Evolutionary conservation across 2,797 vertebrate genomes (phyloP), one percentile per base, ranked within the genome.

Genomic region (Triplophysa bombifrons): DNA sequence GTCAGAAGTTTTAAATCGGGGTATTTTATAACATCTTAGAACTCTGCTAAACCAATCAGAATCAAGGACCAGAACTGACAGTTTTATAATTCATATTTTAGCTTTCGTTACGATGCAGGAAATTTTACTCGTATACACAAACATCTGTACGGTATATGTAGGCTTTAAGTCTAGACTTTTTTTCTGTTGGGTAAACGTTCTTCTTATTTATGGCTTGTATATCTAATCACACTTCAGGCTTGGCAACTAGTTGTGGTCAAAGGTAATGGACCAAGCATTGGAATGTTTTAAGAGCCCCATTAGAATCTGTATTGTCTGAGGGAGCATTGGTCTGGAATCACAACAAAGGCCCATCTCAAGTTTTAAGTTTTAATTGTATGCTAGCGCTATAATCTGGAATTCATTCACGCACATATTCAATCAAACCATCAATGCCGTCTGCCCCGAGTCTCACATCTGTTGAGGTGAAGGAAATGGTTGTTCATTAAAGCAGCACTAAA

Each of bases 381-480:
- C 46, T 64, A 64, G 44, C 20, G 27, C 60, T 73, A n/a, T 60
- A 30, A 27, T 60, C 44, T 34, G 46, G 58, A 63, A 64, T 22
- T 1, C 25, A 63, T 51, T 11, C 27, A 38, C 30, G 13, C 27
- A 51, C 74, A 14, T 10, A 17, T 53, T 76, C 30, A 66, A 17
- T 76, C 51, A 67, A 66, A 75, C 9, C 63, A 53, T 38, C 46
- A 6, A 20, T 68, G 51, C 20, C 56, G 5, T 69, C 19, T 68
- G 53, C 22, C 65, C 65, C 48, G n/a, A 22, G 17, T 77, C 65
- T 69, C 53, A n/a, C 51, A 77, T 60, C 25, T 69, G 34, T 50
- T 34, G 53, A 77, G 50, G 50, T 44, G 30, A 60, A 58, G 75
- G 48, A 50, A 77, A 69, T 60, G 8, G 2, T 77, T 61, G 13